These are phyloP conservation scores for Vanessa tameamea DNA, from an alignment of 1,140 invertebrate species.

Conservation along the genomic window DNA sequence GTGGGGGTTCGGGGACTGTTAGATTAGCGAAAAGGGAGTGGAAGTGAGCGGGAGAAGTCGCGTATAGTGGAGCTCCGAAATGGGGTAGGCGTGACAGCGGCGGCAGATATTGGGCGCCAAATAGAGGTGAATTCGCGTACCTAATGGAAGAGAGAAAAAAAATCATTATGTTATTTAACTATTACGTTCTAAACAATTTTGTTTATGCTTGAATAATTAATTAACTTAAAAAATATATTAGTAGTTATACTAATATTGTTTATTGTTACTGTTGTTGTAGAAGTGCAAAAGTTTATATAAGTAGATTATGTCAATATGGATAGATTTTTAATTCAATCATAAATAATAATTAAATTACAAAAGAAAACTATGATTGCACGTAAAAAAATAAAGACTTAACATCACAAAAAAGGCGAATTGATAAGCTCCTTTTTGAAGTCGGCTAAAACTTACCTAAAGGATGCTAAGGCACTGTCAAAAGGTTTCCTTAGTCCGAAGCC, in stretches of 20 bases:
- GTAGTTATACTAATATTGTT: no score
- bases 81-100: slow-evolving; percentile 84
- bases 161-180: not conserved
- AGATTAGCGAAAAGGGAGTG: slow-evolving; percentile 93
- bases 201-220: no score
- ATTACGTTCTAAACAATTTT: no score
- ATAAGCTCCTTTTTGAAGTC: not conserved
- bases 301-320: no score
- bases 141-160: slow-evolving; percentile 48
- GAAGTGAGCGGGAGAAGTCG: slow-evolving; percentile 86
- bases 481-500: slow-evolving; percentile 88
- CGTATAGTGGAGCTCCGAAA: slow-evolving; percentile 83
- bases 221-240: no score
- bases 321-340: no score
- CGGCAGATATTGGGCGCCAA: slow-evolving; percentile 82
- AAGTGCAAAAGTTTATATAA: no score
- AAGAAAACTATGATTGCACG: no score
- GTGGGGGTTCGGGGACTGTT: slow-evolving; percentile 83
- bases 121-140: slow-evolving; percentile 65
- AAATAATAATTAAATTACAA: no score
- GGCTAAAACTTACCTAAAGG: slow-evolving; percentile 78
- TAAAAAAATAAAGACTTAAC: no score
- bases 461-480: slow-evolving; percentile 85
- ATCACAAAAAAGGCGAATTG: no score
- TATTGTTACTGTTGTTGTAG: no score